A percentile compares a stretch with the other conserved stretches of the same genome.
Conservation (phyloP, 2,113 vertebrate species). For the Campylomormyrus tamandua region DNA sequence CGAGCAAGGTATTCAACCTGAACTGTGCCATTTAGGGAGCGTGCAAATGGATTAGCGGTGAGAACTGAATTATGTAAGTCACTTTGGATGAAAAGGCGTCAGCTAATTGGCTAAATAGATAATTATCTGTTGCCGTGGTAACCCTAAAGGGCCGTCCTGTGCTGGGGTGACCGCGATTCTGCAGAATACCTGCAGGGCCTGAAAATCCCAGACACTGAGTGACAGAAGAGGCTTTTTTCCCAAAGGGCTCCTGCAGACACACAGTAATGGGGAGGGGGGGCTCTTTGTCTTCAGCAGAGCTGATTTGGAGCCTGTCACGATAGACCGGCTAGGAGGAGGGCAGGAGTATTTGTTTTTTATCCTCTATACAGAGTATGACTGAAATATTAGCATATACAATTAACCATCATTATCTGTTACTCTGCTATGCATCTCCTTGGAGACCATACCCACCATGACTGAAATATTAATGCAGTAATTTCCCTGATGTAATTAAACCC, state of each 20-base stretch:
- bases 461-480: conserved; percentile 52
- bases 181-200: background rate
- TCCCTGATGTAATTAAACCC: conserved; percentile 65
- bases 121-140: conserved; percentile 28
- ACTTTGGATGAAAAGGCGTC: background rate
- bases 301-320: background rate
- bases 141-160: conserved; percentile 4
- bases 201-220: background rate
- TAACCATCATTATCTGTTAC: conserved; percentile 1
- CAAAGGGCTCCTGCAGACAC: background rate
- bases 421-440: conserved; percentile 35
- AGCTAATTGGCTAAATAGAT: background rate
- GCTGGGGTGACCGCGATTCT: background rate
- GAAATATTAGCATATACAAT: conserved; percentile 25
- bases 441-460: conserved; percentile 43
- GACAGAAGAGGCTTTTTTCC: background rate
- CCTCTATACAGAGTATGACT: background rate
- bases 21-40: background rate
- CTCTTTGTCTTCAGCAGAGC: background rate
- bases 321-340: background rate
- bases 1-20: background rate
- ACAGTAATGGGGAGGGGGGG: background rate
- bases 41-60: background rate
- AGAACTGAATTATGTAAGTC: background rate
- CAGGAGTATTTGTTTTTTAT: background rate